Evolutionary conservation across 2,888 invertebrate genomes (phyloP), one percentile per base, ranked within the genome.

Genomic region (Microchrysa polita): DNA sequence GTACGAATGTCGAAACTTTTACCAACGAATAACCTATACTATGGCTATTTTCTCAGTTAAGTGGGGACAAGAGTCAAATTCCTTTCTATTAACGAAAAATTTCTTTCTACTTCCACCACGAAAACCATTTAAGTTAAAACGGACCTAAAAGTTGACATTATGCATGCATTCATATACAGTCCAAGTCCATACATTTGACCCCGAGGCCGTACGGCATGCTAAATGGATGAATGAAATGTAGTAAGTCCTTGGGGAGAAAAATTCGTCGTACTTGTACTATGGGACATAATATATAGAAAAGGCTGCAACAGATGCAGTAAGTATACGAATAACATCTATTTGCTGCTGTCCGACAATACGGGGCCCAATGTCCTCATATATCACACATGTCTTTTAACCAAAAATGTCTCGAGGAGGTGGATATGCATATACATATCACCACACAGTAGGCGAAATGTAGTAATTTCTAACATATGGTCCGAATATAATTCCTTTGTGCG

Each of bases 401-500:
- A 55, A 65, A 69, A 69, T 69, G 69, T 69, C 69, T 69, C 69
- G 55, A 53, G 73, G 53, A 65, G 65, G 73, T 73, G 67, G 42
- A 73, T 73, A n/a, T n/a, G n/a, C n/a, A n/a, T n/a, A n/a, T n/a
- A n/a, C n/a, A n/a, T n/a, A n/a, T n/a, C n/a, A n/a, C n/a, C n/a
- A n/a, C n/a, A 20, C 60, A 67, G 40, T 27, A 67, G 71, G 73
- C 59, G 72, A 72, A 72, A 67, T 72, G 44, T 53, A 76, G 74
- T 76, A 76, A 76, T 76, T 76, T 76, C 74, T 57, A 74, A 57
- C 76, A 76, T 73, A 76, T 76, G 76, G 65, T 59, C 65, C 73
- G 67, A 73, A 69, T 73, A 71, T 73, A 74, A 74, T 74, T 76
- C 74, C 74, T 73, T 73, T 76, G 72, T 65, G 72, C 60, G 76